These are phyloP conservation scores for Hyperopisus bebe DNA, from an alignment of 2,113 vertebrate species.

Conservation along the genomic window DNA sequence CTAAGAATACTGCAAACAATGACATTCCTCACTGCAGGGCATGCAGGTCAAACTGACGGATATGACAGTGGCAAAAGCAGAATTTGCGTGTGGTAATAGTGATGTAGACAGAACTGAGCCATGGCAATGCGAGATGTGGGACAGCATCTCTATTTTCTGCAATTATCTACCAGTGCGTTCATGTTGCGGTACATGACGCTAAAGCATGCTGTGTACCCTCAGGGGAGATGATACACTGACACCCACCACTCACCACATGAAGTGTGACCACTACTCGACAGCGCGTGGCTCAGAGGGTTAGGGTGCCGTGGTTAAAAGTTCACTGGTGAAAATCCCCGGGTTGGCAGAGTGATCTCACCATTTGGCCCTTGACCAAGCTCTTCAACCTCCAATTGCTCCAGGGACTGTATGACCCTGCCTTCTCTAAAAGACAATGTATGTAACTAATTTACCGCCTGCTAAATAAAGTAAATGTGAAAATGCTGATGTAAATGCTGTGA, in stretches of 20 bases:
- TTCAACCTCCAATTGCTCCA: neutral
- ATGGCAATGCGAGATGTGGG: neutral
- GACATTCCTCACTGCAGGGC: neutral
- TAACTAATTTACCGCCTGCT: neutral
- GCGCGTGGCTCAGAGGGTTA: neutral
- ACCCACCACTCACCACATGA: neutral
- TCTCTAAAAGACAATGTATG: neutral
- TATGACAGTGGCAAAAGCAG: neutral
- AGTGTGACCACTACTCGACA: neutral
- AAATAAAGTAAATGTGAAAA: neutral
- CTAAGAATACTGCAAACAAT: conserved; percentile 15
- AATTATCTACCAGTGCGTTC: neutral
- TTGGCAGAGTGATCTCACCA: neutral
- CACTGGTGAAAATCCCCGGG: neutral
- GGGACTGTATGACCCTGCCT: neutral
- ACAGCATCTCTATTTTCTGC: neutral
- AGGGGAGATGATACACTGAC: neutral
- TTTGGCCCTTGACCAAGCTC: neutral
- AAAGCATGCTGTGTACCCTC: neutral
- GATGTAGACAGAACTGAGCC: neutral
- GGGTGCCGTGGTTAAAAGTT: neutral
- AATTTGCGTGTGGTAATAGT: conserved; percentile 13
- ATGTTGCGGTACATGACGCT: neutral
- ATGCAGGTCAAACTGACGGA: conserved; percentile 13
- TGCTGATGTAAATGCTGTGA: too few species aligned